Conservation (phyloP, 2,888 invertebrate genomes). For the Meta bourneti region DNA sequence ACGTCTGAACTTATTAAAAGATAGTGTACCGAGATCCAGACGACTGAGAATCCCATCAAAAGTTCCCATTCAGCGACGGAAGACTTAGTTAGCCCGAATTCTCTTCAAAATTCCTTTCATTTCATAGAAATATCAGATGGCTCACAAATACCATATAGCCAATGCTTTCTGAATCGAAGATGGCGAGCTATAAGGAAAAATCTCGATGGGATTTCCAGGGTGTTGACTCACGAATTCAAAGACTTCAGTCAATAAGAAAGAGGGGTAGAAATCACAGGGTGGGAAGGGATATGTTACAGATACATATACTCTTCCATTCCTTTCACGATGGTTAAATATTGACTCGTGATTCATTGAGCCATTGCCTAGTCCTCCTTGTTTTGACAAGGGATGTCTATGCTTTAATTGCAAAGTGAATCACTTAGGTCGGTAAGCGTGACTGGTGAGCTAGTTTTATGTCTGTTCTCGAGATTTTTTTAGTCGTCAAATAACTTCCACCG, state of each 20-base stretch:
- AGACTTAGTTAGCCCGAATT: constrained; percentile 11
- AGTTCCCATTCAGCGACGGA: background rate
- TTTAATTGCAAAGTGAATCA: constrained; percentile 50
- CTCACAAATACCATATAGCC: constrained; percentile 36
- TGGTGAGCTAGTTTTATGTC: background rate
- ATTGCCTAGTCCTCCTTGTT: constrained; percentile 49
- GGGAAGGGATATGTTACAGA: constrained; percentile 4
- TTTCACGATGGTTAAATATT: constrained; percentile 64
- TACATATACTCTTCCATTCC: constrained; percentile 42
- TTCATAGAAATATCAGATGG: constrained; percentile 30
- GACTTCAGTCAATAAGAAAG: constrained; percentile 2
- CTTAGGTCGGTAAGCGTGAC: background rate
- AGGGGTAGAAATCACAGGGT: background rate
- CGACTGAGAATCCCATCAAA: background rate
- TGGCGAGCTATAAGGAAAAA: constrained; percentile 1
- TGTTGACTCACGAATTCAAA: constrained; percentile 59
- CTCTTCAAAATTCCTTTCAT: constrained; percentile 12
- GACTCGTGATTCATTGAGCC: constrained; percentile 54
- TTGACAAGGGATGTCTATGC: constrained; percentile 47
- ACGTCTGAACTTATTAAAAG: background rate
- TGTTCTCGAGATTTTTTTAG: background rate
- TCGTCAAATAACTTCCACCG: background rate
- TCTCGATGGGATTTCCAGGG: constrained; percentile 31
- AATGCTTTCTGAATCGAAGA: constrained; percentile 33
- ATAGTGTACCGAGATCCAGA: background rate